These are phyloP conservation scores for Eudorcas thomsonii DNA, from an alignment of 2,113 vertebrate species.

Conservation along the genomic window DNA sequence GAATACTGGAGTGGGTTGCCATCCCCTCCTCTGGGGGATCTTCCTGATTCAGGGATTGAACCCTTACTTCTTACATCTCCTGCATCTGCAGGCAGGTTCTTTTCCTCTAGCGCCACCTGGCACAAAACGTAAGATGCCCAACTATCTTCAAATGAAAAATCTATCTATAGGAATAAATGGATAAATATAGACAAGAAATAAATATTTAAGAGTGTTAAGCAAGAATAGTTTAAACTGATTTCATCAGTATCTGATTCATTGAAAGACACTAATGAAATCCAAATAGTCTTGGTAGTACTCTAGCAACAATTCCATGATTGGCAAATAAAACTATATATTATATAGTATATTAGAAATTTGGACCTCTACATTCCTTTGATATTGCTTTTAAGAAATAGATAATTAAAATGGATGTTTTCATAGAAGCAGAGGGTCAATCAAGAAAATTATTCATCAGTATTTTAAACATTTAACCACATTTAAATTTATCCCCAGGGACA, in stretches of 20 bases:
- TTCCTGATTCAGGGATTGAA: background rate
- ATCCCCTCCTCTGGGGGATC: background rate
- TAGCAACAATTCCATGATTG: background rate
- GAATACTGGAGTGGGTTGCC: background rate
- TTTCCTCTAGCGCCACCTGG: background rate
- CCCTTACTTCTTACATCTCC: background rate
- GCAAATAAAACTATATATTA: background rate
- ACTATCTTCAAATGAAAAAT: background rate
- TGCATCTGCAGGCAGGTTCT: background rate
- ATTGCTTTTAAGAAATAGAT: background rate
- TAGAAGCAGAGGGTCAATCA: background rate
- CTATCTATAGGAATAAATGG: background rate
- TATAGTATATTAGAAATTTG: background rate
- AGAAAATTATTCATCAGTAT: background rate
- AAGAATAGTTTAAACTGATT: background rate
- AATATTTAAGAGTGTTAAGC: background rate
- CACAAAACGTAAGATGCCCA: background rate
- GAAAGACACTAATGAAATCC: background rate
- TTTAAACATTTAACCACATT: background rate
- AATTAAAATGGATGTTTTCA: background rate
- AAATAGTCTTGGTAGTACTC: background rate
- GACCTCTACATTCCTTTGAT: background rate
- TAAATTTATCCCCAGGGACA: background rate
- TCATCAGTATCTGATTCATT: background rate
- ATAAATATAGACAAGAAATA: background rate